These are phyloP conservation scores for Barbus barbus DNA, from an alignment of 2,113 vertebrate species.

Conservation along the genomic window DNA sequence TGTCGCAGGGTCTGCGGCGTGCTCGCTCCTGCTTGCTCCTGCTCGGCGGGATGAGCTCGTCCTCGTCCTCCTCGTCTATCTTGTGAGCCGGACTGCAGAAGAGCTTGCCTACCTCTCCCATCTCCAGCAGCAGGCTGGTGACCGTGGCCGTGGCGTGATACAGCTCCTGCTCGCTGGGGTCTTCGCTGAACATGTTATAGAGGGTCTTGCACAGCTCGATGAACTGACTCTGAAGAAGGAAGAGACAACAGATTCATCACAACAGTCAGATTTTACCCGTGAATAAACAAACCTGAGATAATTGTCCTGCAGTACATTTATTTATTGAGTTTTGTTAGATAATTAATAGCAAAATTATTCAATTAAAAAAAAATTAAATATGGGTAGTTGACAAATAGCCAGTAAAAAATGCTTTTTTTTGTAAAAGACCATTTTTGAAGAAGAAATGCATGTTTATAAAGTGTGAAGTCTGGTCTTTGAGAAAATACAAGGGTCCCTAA, in stretches of 20 bases:
- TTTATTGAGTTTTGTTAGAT: background rate
- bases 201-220: slow-evolving; percentile 97
- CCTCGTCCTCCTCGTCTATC: slow-evolving; percentile 48
- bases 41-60: background rate
- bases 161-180: slow-evolving; percentile 89
- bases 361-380: too few relatives aligned
- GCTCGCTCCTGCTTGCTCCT: slow-evolving; percentile 49
- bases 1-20: slow-evolving; percentile 46
- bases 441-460: too few relatives aligned
- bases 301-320: background rate
- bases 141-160: slow-evolving; percentile 95
- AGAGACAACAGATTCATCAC: background rate
- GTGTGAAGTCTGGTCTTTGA: too few relatives aligned
- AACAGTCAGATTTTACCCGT: background rate
- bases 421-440: too few relatives aligned
- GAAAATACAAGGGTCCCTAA: too few relatives aligned
- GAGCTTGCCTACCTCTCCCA: slow-evolving; percentile 95
- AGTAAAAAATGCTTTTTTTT: too few relatives aligned
- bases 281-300: background rate
- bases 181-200: slow-evolving; percentile 98
- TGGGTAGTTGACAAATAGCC: too few relatives aligned
- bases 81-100: slow-evolving; percentile 70
- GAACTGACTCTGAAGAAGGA: slow-evolving; percentile 86
- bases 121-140: slow-evolving; percentile 95
- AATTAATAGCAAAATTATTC: too few relatives aligned